Percentiles rank a stretch among this genome's conserved stretches.
Conservation (phyloP, 2,113 vertebrate species). For the Pimephales promelas region DNA sequence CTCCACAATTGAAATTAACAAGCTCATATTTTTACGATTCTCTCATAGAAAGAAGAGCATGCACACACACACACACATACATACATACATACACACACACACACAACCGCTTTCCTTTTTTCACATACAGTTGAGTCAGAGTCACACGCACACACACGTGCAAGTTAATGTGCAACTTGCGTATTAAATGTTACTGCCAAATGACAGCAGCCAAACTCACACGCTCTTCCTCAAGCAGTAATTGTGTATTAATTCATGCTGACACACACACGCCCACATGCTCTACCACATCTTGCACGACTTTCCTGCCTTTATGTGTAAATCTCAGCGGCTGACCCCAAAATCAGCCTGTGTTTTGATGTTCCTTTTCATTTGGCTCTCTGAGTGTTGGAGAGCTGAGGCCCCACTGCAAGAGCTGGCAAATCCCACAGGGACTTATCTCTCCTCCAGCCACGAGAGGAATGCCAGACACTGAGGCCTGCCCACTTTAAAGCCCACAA, state of each 20-base stretch:
- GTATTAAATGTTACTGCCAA: slow-evolving; percentile 17
- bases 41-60: slow-evolving; percentile 63
- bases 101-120: slow-evolving; percentile 35
- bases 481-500: slow-evolving; percentile 21
- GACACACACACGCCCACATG: slow-evolving; percentile 25
- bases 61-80: slow-evolving; percentile 46
- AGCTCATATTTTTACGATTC: slow-evolving; percentile 79
- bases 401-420: slow-evolving; percentile 16
- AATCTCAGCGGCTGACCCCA: slow-evolving; percentile 11
- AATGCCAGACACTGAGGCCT: slow-evolving; percentile 58
- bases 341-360: slow-evolving; percentile 15
- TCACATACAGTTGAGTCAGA: background rate
- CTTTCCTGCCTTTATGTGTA: slow-evolving; percentile 22
- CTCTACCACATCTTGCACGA: slow-evolving; percentile 27
- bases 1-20: slow-evolving; percentile 78
- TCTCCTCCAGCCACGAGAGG: slow-evolving; percentile 63
- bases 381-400: slow-evolving; percentile 11
- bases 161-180: background rate
- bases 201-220: slow-evolving; percentile 18
- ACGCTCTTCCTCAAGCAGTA: slow-evolving; percentile 1
- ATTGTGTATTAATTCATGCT: slow-evolving; percentile 11
- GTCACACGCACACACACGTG: slow-evolving; percentile 57
- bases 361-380: slow-evolving; percentile 33
- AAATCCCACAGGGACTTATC: slow-evolving; percentile 66
- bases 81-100: slow-evolving; percentile 46